Conservation (phyloP, 2,113 vertebrate genomes). For the zebrafish (Danio rerio) region GRCz12tu NC_133191.1:20167501-20168000, state of each 20-base stretch:
- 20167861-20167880: neutral
- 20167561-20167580: no score
- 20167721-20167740: no score
- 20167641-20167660: no score
- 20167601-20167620: no score
- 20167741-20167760: neutral
- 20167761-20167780: neutral
- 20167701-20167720: neutral
- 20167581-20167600: no score
- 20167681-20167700: neutral
- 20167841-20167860: neutral
- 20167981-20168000: slow-evolving; percentile 35
- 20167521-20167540: no score
- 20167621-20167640: no score
- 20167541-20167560: no score
- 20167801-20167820: slow-evolving; percentile 14
- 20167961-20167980: slow-evolving; percentile 46
- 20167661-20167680: neutral
- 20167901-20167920: slow-evolving; percentile 10
- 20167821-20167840: neutral
- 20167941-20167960: slow-evolving; percentile 50
- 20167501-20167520: no score
- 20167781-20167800: slow-evolving; percentile 1
- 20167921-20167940: slow-evolving; percentile 34
- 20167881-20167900: neutral